Conservation (phyloP, 2,113 vertebrate species). For the Callopanchax toddi region DNA sequence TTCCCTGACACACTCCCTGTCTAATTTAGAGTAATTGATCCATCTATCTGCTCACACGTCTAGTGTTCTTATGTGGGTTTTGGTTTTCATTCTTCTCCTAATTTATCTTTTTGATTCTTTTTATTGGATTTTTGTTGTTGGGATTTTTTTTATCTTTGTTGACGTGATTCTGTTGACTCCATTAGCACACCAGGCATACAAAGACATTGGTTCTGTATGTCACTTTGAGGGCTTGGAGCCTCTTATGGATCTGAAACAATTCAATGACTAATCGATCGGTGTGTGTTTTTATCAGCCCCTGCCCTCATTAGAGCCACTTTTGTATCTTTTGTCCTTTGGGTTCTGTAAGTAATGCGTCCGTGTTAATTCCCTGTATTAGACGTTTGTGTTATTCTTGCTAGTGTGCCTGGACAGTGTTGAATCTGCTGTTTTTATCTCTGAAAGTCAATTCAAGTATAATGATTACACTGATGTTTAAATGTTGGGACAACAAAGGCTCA, state of each 20-base stretch:
- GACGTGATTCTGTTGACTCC: not conserved
- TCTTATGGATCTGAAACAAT: not conserved
- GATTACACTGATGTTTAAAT: too few relatives aligned
- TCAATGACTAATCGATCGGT: not conserved
- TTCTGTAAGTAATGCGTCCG: not conserved
- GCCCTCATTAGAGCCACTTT: not conserved
- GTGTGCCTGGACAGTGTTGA: not conserved
- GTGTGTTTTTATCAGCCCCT: slow-evolving; percentile 1
- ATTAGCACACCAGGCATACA: not conserved
- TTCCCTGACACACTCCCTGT: slow-evolving; percentile 2
- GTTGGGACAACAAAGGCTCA: too few relatives aligned
- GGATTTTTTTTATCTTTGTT: not conserved
- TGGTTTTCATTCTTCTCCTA: not conserved
- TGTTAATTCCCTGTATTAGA: not conserved
- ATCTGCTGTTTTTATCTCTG: not conserved
- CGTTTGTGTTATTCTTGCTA: not conserved
- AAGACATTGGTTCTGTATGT: not conserved
- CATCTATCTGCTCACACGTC: not conserved
- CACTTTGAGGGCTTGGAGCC: not conserved
- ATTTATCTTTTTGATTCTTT: not conserved
- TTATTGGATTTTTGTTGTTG: not conserved
- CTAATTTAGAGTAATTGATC: slow-evolving; percentile 11
- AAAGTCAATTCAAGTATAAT: too few relatives aligned
- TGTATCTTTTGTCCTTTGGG: not conserved
- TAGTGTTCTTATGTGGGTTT: not conserved